Conservation (phyloP, 2,113 vertebrate genomes). For the Dermatemys mawii region DNA sequence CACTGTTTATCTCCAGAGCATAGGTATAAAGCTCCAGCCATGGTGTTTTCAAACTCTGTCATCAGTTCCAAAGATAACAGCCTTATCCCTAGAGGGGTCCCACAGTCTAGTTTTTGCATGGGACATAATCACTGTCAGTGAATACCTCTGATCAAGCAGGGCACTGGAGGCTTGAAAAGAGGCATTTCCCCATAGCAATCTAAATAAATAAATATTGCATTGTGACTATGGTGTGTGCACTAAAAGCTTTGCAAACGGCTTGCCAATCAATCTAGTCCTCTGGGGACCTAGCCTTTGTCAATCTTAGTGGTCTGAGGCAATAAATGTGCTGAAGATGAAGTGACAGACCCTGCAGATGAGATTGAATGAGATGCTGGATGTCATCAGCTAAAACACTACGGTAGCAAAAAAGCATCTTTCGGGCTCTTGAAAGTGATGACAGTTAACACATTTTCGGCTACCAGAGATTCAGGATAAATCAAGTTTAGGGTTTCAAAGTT, state of each 20-base stretch:
- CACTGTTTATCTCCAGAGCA: neutral
- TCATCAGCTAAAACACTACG: neutral
- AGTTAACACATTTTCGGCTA: neutral
- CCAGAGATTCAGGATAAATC: conserved; percentile 3
- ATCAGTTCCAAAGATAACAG: neutral
- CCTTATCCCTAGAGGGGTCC: neutral
- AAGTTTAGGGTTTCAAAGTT: neutral
- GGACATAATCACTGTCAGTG: fast-evolving
- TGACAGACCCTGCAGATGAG: neutral
- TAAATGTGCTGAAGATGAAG: neutral
- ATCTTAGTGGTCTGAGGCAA: neutral
- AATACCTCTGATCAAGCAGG: neutral
- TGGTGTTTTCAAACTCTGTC: neutral
- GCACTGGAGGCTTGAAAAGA: neutral
- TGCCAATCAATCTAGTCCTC: neutral
- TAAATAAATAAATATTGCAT: neutral
- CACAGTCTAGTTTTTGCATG: fast-evolving
- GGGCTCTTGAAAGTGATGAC: neutral
- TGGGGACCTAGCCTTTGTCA: neutral
- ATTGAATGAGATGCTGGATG: neutral
- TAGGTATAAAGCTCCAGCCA: neutral
- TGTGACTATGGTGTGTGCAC: neutral
- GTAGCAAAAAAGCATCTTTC: neutral
- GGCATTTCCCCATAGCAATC: neutral
- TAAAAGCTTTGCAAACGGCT: neutral